Conservation (phyloP, 2,888 invertebrate species). For the Cistogaster globosa region DNA sequence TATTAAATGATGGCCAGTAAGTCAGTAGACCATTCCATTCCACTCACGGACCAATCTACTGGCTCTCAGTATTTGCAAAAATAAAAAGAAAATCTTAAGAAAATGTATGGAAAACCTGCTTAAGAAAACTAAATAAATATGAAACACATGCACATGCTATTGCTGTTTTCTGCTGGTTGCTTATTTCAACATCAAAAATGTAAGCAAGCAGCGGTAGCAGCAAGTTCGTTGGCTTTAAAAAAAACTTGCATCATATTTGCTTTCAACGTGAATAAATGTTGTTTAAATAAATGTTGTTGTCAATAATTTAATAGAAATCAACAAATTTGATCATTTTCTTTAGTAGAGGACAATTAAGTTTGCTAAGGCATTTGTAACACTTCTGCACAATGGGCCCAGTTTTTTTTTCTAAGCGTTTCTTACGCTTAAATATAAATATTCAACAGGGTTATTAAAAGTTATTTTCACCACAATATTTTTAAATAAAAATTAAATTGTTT, state of each 20-base stretch:
- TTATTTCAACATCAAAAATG: conserved; percentile 59
- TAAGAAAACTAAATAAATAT: conserved; percentile 33
- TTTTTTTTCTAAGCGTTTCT: not conserved
- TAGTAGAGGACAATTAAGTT: not conserved
- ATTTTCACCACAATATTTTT: no score
- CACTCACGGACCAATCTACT: not conserved
- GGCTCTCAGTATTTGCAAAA: conserved; percentile 4
- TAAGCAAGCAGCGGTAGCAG: conserved; percentile 37
- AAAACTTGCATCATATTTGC: conserved; percentile 59
- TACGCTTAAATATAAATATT: no score
- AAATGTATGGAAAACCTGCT: conserved; percentile 37
- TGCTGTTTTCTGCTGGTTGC: conserved; percentile 23
- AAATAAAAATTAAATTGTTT: no score
- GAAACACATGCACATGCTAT: conserved; percentile 18
- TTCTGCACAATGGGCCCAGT: not conserved
- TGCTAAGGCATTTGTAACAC: conserved; percentile 4
- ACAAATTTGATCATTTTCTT: not conserved
- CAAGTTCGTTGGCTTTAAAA: conserved; percentile 58
- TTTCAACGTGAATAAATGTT: conserved; percentile 32
- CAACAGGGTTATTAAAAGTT: no score
- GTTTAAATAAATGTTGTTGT: conserved; percentile 31
- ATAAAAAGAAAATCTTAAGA: conserved; percentile 28
- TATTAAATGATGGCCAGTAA: conserved; percentile 51
- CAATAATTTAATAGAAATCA: conserved; percentile 2
- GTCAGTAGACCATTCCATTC: conserved; percentile 53